Base-by-base conservation (phyloP, 2,797 vertebrate genomes). In the Notoglanidium macrostoma region DNA sequence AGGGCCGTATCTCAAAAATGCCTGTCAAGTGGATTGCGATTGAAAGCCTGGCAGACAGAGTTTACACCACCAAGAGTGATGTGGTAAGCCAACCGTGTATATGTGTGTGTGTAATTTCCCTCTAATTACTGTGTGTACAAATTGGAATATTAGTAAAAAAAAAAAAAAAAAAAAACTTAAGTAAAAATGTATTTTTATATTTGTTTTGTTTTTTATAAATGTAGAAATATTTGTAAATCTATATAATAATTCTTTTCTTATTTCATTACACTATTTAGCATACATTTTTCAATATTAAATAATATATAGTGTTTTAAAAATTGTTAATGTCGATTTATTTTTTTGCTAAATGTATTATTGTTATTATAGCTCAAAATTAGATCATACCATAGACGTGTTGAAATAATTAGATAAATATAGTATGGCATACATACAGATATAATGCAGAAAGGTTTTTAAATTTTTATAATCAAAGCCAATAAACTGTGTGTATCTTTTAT, bases 21-120 rank as follows among this genome's bases (percentile, higher is more conserved):
- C 98, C 98, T 0, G 97, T 98, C 72, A 98, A 98, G 89, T 98
- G 98, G 98, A 98, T 98, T 1, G 98, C 98, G 46, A 98, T 98
- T 0, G 98, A 98, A 91, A 98, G 97, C 88, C 92, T 98, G 91
- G 97, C 97, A 0, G 97, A 98, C 90, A 94, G 97, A 0, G 97
- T 98, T 83, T 98, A 98, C 92, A 98, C 97, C 90, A 97, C 96
- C 83, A 98, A 98, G 93, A 98, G 97, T 0, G 97, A 98, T 0
- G 97, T 98, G 96, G 97, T 98, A 67, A 89, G 95, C 78, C 15
- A 74, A 4, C 1, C 29, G 15, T 70, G 6, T 40, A 14, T 67
- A 12, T 32, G 65, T 63, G 15, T 57, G 57, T 68, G 29, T 68
- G 12, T 23, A 29, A 29, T 15, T 11, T 7, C 11, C 11, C 63